phyloP scores from a whole-genome alignment of 53 echinoderm and acorn worm genomes.

The Pentamera pediparva region DNA sequence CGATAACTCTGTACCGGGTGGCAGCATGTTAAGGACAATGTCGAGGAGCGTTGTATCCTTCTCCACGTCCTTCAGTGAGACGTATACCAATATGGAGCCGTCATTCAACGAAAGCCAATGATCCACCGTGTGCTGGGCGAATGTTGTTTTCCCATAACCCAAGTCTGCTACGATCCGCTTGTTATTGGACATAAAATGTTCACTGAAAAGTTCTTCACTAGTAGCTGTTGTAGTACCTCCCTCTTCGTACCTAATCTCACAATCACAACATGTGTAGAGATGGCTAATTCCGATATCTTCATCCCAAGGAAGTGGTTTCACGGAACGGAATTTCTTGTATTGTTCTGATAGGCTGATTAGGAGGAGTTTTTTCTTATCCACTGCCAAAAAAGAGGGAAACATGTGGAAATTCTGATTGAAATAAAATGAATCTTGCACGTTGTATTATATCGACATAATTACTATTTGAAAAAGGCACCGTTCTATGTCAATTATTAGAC shows the following conservation, averaged over 20 bases:
- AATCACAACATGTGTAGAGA: not conserved
- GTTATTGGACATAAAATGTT: not conserved
- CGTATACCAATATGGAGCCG: not conserved
- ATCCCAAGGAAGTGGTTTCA: not conserved
- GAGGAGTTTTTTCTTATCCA: not conserved
- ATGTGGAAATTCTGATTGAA: not conserved
- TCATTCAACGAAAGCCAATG: not conserved
- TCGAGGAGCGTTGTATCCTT: not conserved
- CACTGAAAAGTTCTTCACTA: not conserved
- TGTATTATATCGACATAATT: not conserved
- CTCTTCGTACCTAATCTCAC: not conserved
- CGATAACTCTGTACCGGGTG: not conserved
- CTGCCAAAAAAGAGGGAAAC: no score
- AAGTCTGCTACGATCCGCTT: slow-evolving; percentile 7
- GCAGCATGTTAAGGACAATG: not conserved
- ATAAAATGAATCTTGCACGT: not conserved
- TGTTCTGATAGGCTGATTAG: not conserved
- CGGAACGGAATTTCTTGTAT: not conserved
- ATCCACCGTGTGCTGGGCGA: slow-evolving; percentile 4
- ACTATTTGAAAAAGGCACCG: no score
- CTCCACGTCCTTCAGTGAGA: slow-evolving; percentile 6
- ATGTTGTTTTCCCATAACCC: slow-evolving; percentile 23
- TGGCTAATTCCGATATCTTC: not conserved
- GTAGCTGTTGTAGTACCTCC: not conserved
- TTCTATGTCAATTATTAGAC: no score